Conservation (phyloP, 1,140 invertebrate species). For the Dinoponera quadriceps region DNA sequence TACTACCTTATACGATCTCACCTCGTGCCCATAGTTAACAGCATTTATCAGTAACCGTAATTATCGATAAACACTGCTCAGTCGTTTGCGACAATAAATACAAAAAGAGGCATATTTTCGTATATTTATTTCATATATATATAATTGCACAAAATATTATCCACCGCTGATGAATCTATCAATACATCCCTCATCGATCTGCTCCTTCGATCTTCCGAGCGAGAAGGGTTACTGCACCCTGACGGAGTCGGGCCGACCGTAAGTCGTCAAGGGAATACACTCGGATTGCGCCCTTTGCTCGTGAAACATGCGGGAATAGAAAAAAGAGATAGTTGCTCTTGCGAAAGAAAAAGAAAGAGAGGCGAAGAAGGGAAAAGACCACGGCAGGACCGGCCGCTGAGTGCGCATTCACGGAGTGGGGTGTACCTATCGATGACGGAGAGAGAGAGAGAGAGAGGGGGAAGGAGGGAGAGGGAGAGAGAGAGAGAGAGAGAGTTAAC, state of each 20-base stretch:
- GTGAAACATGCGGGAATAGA: neutral
- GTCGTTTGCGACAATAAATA: neutral
- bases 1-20: neutral
- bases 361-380: neutral
- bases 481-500: neutral
- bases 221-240: neutral
- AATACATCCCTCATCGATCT: neutral
- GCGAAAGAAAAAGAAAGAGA: neutral
- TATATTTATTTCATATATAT: neutral
- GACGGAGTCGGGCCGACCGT: neutral
- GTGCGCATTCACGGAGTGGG: neutral
- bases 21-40: neutral
- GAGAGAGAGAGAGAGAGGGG: conserved; percentile 3
- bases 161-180: neutral
- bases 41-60: neutral
- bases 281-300: neutral
- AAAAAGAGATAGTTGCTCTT: neutral
- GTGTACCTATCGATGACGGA: neutral
- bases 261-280: neutral
- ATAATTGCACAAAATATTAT: neutral
- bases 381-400: neutral
- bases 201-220: no score
- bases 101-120: neutral
- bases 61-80: neutral
- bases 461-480: neutral